A percentile compares a stretch with the other conserved stretches of the same genome.
Conservation (phyloP, 2,797 vertebrate species). For the Pseudochirops cupreus region DNA sequence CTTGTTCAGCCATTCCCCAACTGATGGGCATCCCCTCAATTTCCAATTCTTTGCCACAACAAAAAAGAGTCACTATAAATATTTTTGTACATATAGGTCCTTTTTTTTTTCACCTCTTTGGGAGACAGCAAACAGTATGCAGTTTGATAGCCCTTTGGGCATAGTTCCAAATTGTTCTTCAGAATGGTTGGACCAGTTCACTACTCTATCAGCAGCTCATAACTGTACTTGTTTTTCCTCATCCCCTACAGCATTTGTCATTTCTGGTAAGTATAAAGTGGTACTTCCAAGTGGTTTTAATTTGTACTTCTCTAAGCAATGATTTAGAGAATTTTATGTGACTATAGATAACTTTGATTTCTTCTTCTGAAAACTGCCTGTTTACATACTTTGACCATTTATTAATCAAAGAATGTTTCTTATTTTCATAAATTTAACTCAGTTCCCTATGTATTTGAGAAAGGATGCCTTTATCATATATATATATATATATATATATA, state of each 20-base stretch:
- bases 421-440: neutral
- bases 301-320: neutral
- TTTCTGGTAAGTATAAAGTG: neutral
- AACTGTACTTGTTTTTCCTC: neutral
- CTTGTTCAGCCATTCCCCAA: neutral
- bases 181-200: neutral
- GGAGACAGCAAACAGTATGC: neutral
- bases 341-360: neutral
- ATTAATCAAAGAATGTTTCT: neutral
- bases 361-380: neutral
- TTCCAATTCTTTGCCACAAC: neutral
- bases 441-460: neutral
- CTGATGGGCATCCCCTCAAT: neutral
- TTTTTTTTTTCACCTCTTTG: neutral
- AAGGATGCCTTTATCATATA: neutral
- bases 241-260: neutral
- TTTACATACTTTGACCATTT: neutral
- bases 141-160: neutral
- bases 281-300: neutral
- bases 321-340: neutral
- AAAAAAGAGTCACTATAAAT: neutral
- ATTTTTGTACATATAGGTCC: neutral
- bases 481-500: too few relatives aligned
- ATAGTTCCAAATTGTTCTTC: neutral
- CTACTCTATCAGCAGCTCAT: neutral